A percentile compares a stretch with the other conserved stretches of the same genome.
These are phyloP conservation scores for Pachyramphus minor DNA, from an alignment of 2,113 vertebrate species.

Conservation along the genomic window DNA sequence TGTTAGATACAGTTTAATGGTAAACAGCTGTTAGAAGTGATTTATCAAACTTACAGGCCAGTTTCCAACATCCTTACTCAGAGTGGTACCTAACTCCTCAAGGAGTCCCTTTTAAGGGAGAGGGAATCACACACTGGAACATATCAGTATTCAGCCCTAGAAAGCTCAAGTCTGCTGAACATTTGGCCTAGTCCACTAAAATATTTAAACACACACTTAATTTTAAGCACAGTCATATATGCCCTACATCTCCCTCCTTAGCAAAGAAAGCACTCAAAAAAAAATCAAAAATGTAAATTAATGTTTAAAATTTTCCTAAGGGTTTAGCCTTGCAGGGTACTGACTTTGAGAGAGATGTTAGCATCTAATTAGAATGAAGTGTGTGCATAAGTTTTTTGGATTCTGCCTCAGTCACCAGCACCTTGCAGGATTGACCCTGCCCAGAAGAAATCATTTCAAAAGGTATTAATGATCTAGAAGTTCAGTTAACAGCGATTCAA, in stretches of 20 bases:
- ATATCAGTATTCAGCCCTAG: not conserved
- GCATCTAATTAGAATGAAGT: not conserved
- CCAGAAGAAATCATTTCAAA: not conserved
- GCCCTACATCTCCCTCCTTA: not conserved
- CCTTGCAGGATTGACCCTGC: not conserved
- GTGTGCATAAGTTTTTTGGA: not conserved
- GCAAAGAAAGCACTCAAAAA: not conserved
- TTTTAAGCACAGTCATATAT: not conserved
- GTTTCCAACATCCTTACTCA: not conserved
- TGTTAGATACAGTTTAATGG: conserved; percentile 54
- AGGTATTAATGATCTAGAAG: not conserved
- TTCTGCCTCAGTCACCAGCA: not conserved
- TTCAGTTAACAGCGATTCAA: not conserved
- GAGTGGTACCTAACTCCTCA: not conserved
- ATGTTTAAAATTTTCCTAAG: not conserved
- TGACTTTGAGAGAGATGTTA: not conserved
- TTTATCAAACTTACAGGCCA: conserved; percentile 26
- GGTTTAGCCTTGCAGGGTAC: not conserved
- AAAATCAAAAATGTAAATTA: not conserved
- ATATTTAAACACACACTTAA: not conserved
- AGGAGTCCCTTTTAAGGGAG: not conserved
- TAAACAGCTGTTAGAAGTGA: conserved; percentile 46
- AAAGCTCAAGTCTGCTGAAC: not conserved
- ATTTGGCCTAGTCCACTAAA: not conserved
- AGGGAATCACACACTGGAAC: not conserved